Evolutionary conservation across 2,888 invertebrate species (phyloP).

Genomic region (Diabrotica balteata): DNA sequence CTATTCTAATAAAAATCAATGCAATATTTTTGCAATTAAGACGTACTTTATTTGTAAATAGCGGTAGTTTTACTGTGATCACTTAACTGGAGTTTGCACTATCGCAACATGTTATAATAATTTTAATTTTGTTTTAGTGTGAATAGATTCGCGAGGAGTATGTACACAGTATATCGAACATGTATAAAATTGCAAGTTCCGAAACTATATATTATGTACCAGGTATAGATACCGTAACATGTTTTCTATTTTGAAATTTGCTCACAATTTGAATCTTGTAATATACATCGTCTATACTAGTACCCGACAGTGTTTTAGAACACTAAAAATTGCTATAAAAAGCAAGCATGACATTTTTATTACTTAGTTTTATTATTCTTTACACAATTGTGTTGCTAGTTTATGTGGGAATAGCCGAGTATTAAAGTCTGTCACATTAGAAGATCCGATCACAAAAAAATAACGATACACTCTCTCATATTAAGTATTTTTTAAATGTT

Average conservation of each 20-base stretch:
- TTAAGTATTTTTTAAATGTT: too few species aligned
- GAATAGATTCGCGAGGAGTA: slow-evolving; percentile 33
- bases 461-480: too few species aligned
- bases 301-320: not conserved
- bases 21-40: slow-evolving; percentile 45
- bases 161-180: slow-evolving; percentile 13
- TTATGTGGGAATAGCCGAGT: slow-evolving; percentile 7
- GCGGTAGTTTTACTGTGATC: slow-evolving; percentile 56
- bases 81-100: slow-evolving; percentile 52
- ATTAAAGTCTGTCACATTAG: too few species aligned
- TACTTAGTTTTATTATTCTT: too few species aligned
- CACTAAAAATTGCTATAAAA: too few species aligned
- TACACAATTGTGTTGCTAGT: too few species aligned
- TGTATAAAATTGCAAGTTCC: slow-evolving; percentile 15
- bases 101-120: slow-evolving; percentile 46
- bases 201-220: slow-evolving; percentile 14
- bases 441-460: too few species aligned
- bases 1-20: slow-evolving; percentile 39
- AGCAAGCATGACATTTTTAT: too few species aligned
- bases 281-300: not conserved
- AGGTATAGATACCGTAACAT: slow-evolving; percentile 2
- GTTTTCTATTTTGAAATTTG: slow-evolving; percentile 10
- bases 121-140: slow-evolving; percentile 39
- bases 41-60: slow-evolving; percentile 42
- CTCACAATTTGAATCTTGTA: slow-evolving; percentile 3